Percentiles rank a stretch among this genome's conserved stretches.
Evolutionary conservation across 2,113 vertebrate genomes (phyloP).

Genomic region (Ochotona curzoniae): DNA sequence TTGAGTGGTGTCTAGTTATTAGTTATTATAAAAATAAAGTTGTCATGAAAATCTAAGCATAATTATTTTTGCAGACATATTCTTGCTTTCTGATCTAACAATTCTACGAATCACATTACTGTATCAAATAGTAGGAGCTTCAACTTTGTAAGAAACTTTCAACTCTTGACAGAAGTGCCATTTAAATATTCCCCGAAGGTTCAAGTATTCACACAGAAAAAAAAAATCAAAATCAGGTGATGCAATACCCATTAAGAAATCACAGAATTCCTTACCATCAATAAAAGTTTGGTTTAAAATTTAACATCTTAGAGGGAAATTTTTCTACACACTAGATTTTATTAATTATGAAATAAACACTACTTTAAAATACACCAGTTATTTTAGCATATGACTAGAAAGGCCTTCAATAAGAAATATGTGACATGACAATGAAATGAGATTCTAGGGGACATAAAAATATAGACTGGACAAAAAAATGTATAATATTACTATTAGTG

Average conservation of each 20-base stretch:
- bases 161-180: not conserved
- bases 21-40: not conserved
- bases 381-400: slow-evolving; percentile 12
- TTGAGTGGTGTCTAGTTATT: not conserved
- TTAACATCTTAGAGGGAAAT: not conserved
- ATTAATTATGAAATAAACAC: slow-evolving; percentile 28
- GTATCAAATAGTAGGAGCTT: not conserved
- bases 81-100: not conserved
- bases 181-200: not conserved
- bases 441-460: slow-evolving; percentile 18
- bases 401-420: slow-evolving; percentile 23
- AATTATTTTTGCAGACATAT: not conserved
- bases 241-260: not conserved
- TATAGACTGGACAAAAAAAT: not conserved
- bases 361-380: not conserved
- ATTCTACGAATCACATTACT: not conserved
- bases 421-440: not conserved
- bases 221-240: not conserved
- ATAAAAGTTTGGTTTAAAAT: not conserved
- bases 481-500: not conserved
- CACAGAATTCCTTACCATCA: not conserved
- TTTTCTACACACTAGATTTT: not conserved
- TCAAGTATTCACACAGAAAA: not conserved
- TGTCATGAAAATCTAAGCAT: not conserved
- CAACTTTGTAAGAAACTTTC: not conserved